Evolutionary conservation across 2,888 invertebrate species (phyloP).

Genomic region (Lasiommata megera): DNA sequence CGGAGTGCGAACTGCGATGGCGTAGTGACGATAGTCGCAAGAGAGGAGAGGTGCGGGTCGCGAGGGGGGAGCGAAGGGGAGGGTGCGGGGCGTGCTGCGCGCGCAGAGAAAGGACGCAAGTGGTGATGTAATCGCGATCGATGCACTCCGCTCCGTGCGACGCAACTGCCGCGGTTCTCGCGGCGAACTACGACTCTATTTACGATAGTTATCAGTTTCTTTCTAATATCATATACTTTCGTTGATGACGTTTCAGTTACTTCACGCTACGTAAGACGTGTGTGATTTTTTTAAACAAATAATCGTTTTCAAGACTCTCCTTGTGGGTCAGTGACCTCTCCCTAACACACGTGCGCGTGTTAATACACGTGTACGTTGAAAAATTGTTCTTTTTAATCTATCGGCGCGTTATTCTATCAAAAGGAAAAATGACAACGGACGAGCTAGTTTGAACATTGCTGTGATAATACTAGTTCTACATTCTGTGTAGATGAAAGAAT

Average conservation of each 20-base stretch:
- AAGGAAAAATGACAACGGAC: conserved; percentile 23
- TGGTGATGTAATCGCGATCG: conserved; percentile 80
- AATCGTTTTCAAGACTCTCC: conserved; percentile 22
- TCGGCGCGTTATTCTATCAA: conserved; percentile 13
- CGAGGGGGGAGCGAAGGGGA: conserved; percentile 34
- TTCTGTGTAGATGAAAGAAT: conserved; percentile 60
- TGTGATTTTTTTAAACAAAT: conserved; percentile 17
- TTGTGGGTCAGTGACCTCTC: conserved; percentile 57
- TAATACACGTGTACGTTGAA: conserved; percentile 45
- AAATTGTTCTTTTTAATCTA: conserved; percentile 34
- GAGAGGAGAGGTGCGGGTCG: conserved; percentile 52
- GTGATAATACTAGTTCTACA: conserved; percentile 44
- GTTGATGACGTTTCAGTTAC: conserved; percentile 25
- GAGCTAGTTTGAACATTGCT: conserved; percentile 39
- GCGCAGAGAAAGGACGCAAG: conserved; percentile 78
- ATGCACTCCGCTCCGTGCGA: conserved; percentile 60
- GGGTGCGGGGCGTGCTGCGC: conserved; percentile 61
- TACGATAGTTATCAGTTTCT: conserved; percentile 28
- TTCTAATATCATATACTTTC: conserved; percentile 25
- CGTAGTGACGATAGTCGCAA: conserved; percentile 48
- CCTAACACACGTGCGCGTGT: conserved; percentile 48
- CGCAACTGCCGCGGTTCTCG: conserved; percentile 45
- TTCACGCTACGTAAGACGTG: conserved; percentile 14
- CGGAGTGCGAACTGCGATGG: conserved; percentile 54
- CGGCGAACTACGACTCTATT: conserved; percentile 30